Evolutionary conservation across 2,113 vertebrate species (phyloP).

Genomic region (Haemorhous mexicanus): DNA sequence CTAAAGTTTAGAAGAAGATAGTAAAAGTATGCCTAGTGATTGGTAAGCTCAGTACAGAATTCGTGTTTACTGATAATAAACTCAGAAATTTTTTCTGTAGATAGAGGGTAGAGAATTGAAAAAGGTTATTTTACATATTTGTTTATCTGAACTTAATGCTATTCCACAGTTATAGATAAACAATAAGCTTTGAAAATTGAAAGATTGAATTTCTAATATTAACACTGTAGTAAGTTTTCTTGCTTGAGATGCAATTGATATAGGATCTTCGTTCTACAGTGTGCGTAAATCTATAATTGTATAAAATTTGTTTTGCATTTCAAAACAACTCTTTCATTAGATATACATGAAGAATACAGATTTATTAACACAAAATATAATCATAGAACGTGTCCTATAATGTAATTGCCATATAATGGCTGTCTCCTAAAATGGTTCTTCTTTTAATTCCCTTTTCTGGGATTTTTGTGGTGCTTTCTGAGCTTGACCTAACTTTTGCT

Average conservation of each 20-base stretch:
- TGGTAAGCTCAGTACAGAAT: not conserved
- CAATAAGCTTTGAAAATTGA: not conserved
- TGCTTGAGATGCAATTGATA: not conserved
- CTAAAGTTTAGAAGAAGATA: not conserved
- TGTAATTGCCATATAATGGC: not conserved
- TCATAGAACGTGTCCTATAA: too few relatives aligned
- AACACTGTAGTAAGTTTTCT: not conserved
- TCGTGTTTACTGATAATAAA: not conserved
- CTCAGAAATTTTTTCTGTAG: not conserved
- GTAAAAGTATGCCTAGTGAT: not conserved
- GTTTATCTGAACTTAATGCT: not conserved
- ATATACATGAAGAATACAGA: not conserved
- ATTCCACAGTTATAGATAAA: not conserved
- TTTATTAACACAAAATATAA: not conserved
- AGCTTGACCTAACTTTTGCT: not conserved
- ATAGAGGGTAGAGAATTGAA: not conserved
- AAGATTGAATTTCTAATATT: not conserved
- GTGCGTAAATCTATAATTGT: not conserved
- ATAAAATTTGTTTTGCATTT: not conserved
- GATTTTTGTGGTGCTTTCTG: not conserved
- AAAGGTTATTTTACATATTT: not conserved
- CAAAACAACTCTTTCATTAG: not conserved
- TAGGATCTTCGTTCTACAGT: fast-evolving
- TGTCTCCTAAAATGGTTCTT: not conserved
- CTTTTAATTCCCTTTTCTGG: not conserved